Percentiles rank a stretch among this genome's conserved stretches.
phyloP scores from a whole-genome alignment of 2,797 vertebrate species.

The Clarias platycephalus region DNA sequence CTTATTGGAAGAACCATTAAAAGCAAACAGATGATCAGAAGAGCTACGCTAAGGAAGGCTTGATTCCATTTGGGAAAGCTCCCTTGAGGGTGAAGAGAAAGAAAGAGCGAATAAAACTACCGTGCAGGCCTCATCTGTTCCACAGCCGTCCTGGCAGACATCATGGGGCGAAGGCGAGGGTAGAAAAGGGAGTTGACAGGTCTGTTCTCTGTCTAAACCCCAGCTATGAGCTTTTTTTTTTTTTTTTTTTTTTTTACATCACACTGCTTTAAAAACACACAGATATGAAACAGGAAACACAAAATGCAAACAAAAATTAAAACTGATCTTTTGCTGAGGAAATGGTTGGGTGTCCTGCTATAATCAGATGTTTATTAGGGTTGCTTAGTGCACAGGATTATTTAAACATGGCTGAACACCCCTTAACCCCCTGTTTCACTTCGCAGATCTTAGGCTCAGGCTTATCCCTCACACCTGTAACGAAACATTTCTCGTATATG shows the following conservation, averaged over 20 bases:
- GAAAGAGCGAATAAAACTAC: conserved; percentile 24
- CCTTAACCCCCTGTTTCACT: not conserved
- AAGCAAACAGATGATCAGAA: conserved; percentile 32
- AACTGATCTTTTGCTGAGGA: not conserved
- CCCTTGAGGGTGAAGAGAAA: not conserved
- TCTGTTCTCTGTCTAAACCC: conserved; percentile 52
- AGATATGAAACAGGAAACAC: not conserved
- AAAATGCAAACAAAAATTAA: not conserved
- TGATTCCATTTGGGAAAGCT: conserved; percentile 13
- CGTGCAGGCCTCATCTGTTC: conserved; percentile 72
- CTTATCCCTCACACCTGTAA: not conserved
- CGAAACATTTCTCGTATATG: not conserved
- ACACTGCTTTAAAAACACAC: conserved; percentile 35
- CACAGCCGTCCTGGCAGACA: conserved; percentile 72
- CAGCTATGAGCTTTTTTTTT: conserved; percentile 15
- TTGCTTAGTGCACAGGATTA: not conserved
- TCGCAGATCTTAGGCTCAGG: not conserved
- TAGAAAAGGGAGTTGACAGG: conserved; percentile 1
- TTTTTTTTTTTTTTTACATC: conserved; percentile 21
- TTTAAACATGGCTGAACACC: not conserved
- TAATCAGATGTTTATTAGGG: not conserved
- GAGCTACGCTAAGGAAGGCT: conserved; percentile 6
- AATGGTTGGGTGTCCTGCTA: not conserved
- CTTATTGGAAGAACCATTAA: conserved; percentile 13
- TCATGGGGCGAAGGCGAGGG: not conserved